A percentile compares a stretch with the other conserved stretches of the same genome.
Evolutionary conservation across 2,113 vertebrate species (phyloP).

Genomic region (Athene noctua): DNA sequence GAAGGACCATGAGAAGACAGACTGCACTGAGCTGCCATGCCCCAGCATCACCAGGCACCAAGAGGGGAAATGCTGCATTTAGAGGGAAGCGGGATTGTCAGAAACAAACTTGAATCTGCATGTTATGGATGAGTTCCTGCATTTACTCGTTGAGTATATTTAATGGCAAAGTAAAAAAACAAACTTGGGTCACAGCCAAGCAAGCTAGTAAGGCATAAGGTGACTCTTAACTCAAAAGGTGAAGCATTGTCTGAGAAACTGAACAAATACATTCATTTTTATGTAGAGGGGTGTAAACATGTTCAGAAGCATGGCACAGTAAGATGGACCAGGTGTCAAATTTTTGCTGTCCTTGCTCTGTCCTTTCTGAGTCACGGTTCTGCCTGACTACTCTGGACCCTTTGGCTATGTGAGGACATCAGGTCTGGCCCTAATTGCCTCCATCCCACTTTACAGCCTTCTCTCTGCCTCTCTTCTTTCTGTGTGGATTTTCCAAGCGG

Average conservation of each 20-base stretch:
- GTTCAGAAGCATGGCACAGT: not conserved
- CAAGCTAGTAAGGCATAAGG: not conserved
- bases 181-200: not conserved
- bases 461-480: not conserved
- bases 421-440: not conserved
- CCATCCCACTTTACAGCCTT: not conserved
- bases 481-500: not conserved
- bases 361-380: not conserved
- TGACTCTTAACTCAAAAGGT: slow-evolving; percentile 14
- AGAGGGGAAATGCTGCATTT: not conserved
- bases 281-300: not conserved
- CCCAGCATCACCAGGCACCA: not conserved
- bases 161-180: not conserved
- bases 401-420: not conserved
- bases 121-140: not conserved
- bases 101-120: not conserved
- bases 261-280: not conserved
- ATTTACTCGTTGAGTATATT: not conserved
- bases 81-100: not conserved
- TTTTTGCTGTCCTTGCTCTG: not conserved
- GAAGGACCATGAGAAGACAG: not conserved
- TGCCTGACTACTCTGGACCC: not conserved
- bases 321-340: not conserved
- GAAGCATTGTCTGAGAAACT: not conserved
- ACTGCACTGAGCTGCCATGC: not conserved